Evolutionary conservation across 2,797 vertebrate species (phyloP).

Genomic region (Cossypha niveicapilla): DNA sequence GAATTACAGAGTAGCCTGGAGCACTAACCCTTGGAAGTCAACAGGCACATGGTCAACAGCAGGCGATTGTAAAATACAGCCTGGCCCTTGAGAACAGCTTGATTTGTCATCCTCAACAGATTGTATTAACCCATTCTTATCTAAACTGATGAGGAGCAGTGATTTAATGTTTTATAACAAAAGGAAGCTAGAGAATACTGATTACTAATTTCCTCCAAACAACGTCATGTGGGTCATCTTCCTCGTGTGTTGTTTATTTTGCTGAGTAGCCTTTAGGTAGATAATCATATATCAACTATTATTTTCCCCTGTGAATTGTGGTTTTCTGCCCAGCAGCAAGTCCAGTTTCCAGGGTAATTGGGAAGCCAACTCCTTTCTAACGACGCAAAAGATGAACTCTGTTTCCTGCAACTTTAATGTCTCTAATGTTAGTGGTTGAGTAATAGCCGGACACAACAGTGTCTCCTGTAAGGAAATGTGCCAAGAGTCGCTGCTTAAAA

Average conservation of each 20-base stretch:
- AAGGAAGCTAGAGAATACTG: neutral
- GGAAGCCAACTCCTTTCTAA: slow-evolving; percentile 62
- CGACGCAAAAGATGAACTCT: slow-evolving; percentile 46
- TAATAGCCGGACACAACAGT: slow-evolving; percentile 9
- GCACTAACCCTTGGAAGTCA: neutral
- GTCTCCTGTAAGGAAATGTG: slow-evolving; percentile 10
- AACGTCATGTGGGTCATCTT: slow-evolving; percentile 25
- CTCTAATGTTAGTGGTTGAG: slow-evolving; percentile 4
- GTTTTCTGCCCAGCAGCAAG: slow-evolving; percentile 57
- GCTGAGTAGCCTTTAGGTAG: slow-evolving; percentile 22
- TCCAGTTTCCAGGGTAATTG: slow-evolving; percentile 46
- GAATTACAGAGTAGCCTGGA: neutral
- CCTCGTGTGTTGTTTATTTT: slow-evolving; percentile 21
- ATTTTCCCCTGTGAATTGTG: slow-evolving; percentile 62
- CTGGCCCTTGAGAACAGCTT: neutral
- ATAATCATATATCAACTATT: slow-evolving; percentile 27
- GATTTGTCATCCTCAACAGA: neutral
- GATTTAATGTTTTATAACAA: neutral
- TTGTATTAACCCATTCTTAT: slow-evolving; percentile 16
- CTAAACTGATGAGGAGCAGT: neutral
- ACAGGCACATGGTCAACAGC: neutral
- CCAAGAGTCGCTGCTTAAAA: neutral
- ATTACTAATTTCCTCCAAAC: slow-evolving; percentile 64
- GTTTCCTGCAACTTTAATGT: slow-evolving; percentile 48
- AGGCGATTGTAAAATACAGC: neutral